Evolutionary conservation across 2,113 vertebrate genomes (phyloP), one percentile per base, ranked within the genome.

Genomic region (Cyanoramphus novaezelandiae): DNA sequence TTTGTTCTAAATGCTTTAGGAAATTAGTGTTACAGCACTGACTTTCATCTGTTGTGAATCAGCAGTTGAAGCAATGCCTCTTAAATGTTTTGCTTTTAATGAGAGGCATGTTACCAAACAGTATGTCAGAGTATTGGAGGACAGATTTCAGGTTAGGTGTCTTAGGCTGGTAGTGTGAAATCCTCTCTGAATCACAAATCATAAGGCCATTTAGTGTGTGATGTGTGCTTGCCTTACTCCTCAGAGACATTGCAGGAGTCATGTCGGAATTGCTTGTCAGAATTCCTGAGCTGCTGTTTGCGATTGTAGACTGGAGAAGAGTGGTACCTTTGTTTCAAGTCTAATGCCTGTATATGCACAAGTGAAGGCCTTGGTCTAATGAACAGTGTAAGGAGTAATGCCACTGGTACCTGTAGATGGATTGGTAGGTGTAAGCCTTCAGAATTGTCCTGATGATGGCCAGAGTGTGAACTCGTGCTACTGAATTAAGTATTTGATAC

Each of bases 341-440:
- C 13, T 37, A 4, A 4, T 55, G 55, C 24, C 62, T 63, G 47
- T 23, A 29, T 27, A 25, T 27, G 77, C 41, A 59, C 24, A 12
- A 7, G 41, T 24, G 63, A 27, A 64, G 72, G n/a, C 72, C 49
- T 77, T 27, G 39, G 11, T 28, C 59, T 81, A 2, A 16, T 43
- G 71, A 9, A 6, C 1, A 3, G 11, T 41, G 18, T 49, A 14
- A 72, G 69, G 41, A 59, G 33, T 21, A 27, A 17, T 44, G 69
- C 21, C 27, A 15, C n/a, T 3, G 33, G 12, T 57, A 3, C 9
- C n/a, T 15, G 3, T 4, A 13, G 4, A 1, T 19, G 3, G 12
- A 3, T 49, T 6, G 2, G 43, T 29, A 10, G 37, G 11, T 59
- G 55, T 59, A 27, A 47, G 27, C 23, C 55, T 60, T 1, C 29